Evolutionary conservation across 2,888 invertebrate genomes (phyloP), one percentile per base, ranked within the genome.

Genomic region (Druceiella hillmani): DNA sequence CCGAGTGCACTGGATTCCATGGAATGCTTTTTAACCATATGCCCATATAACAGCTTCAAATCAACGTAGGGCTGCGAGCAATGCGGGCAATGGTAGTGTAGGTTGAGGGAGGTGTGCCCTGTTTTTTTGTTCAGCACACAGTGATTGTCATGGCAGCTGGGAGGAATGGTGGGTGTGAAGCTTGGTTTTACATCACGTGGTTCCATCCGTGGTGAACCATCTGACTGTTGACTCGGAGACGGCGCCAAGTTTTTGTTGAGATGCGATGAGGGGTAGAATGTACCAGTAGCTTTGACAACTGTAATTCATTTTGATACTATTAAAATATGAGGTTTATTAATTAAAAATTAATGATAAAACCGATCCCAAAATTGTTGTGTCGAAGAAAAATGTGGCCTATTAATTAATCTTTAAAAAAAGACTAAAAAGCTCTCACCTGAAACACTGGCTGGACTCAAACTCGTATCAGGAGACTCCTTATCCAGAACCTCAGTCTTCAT

Each of bases 211-310:
- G 66, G 67, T 35, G 67, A 66, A 17, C 65, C 66, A 50, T 75
- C 75, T 58, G 75, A 74, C 44, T 66, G 66, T 52, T 73, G 72
- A 54, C 76, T 61, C 36, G 74, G 68, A 52, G 74, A 67, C 43
- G 70, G 65, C 36, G 71, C 69, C 48, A 70, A 71, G 50, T 74
- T 72, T 65, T 72, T 73, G 59, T 76, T 60, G 57, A 70, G 62
- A 42, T 71, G 70, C 52, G 83, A 86, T 55, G 88, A 79, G 58
- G 91, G 91, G 71, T 87, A 90, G 75, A 87, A 91, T 64, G 90
- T 90, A 65, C 91, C 90, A 57, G 87, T 81, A 67, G 90, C 87
- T 82, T 89, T 90, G 75, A 91, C 87, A 77, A 89, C 85, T 87
- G 81, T 72, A 82, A 81, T 62, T 66, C n/a, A n/a, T n/a, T n/a